Evolutionary conservation across 2,888 invertebrate genomes (phyloP).

Genomic region (Ormia ochracea): DNA sequence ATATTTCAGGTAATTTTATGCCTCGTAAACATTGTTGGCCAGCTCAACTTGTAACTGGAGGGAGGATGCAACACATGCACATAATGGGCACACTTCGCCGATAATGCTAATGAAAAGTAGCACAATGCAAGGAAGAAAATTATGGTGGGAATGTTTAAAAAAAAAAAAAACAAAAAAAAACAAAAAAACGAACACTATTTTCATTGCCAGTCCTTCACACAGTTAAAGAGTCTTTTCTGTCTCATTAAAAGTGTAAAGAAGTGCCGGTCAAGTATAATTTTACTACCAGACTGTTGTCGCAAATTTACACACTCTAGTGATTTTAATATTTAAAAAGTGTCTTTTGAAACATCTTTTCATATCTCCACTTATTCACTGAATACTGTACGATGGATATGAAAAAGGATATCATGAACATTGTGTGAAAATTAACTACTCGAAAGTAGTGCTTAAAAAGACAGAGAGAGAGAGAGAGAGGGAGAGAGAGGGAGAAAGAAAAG

Average conservation of each 20-base stretch:
- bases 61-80: slow-evolving; percentile 17
- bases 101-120: slow-evolving; percentile 53
- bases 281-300: slow-evolving; percentile 24
- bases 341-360: not conserved
- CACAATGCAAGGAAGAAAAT: no score
- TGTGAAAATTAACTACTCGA: no score
- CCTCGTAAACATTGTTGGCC: slow-evolving; percentile 47
- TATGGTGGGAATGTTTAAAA: no score
- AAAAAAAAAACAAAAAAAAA: not conserved
- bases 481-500: no score
- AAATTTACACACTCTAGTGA: slow-evolving; percentile 39
- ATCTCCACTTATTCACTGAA: not conserved
- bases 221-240: slow-evolving; percentile 85
- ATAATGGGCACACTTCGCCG: slow-evolving; percentile 43
- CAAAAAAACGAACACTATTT: slow-evolving; percentile 24
- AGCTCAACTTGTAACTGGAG: slow-evolving; percentile 16
- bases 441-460: no score
- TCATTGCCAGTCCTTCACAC: slow-evolving; percentile 22
- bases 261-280: slow-evolving; percentile 50
- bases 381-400: no score
- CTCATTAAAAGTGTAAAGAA: slow-evolving; percentile 93
- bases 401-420: no score
- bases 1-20: slow-evolving; percentile 58
- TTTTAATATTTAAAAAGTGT: slow-evolving; percentile 37
- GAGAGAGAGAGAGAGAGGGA: no score